Evolutionary conservation across 2,888 invertebrate species (phyloP), one percentile per base, ranked within the genome.

Genomic region (Ectobius pallidus): DNA sequence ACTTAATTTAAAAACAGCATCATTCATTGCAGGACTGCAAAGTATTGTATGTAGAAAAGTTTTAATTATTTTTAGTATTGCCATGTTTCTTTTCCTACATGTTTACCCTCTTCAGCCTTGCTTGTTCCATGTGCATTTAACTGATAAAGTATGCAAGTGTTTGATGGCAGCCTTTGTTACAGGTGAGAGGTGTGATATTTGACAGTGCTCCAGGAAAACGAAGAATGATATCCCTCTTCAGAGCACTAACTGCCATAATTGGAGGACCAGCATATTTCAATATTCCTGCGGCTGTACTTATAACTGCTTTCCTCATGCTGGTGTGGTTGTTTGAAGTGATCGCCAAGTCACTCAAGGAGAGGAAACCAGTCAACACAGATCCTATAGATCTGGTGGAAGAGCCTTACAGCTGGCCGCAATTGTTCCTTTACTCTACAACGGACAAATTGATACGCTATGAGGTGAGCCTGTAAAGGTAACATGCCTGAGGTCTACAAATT

Each of bases 131-230:
- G n/a, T n/a, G n/a, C n/a, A n/a, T n/a, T n/a, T n/a, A n/a, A n/a
- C n/a, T n/a, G n/a, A n/a, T n/a, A n/a, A n/a, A n/a, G n/a, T n/a
- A n/a, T n/a, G n/a, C n/a, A n/a, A n/a, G n/a, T n/a, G n/a, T n/a
- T n/a, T n/a, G n/a, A n/a, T n/a, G n/a, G n/a, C n/a, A n/a, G n/a
- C n/a, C n/a, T n/a, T n/a, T 42, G 34, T 58, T 63, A 61, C 76
- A 87, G 85, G 83, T 89, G 27, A 86, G 85, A 78, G 91, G 91
- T 3, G 88, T 90, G 39, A 89, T 92, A 74, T 90, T 91, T 76
- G 92, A 92, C 80, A 92, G 92, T 61, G 89, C 90, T 0, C 92
- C 92, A 0, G 90, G 91, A 0, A 87, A 88, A 77, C 82, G 89
- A 73, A 84, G 89, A 71, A 78, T 88, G n/a, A 78, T 83, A 46